Evolutionary conservation across 1,140 invertebrate genomes (phyloP), one percentile per base, ranked within the genome.

Genomic region (Aphelinus certus): DNA sequence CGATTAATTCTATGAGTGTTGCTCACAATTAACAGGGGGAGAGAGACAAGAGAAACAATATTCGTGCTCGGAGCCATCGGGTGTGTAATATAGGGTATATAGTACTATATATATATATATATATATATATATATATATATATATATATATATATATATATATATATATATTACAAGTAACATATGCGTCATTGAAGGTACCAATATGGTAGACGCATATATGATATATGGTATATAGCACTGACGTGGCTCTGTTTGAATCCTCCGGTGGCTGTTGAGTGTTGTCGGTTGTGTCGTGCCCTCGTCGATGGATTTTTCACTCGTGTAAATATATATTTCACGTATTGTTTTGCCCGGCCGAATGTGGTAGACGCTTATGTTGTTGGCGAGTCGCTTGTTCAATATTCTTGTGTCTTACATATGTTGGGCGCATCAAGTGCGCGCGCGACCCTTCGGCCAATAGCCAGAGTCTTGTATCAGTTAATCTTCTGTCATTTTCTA

Each of bases 261-360:
- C 72, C 65, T 68, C 42, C 51, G 49, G 10, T 47, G 64, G 26
- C 26, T 57, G 56, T 7, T 4, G 26, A 7, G 4, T 57, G 66
- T 48, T 73, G 64, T 73, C 67, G 64, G 65, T 68, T 74, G 72
- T 74, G 65, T 74, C 51, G 63, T 61, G 43, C n/a, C 60, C 55
- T 61, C 57, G 26, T 26, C 26, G 57, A 68, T 74, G 7, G 58
- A 68, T 55, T 68, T 68, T 68, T 65, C 72, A 68, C 57, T 74
- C 10, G 57, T 62, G 72, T 73, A 26, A 26, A 26, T 26, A 26
- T 26, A 66, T 68, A 71, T 56, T 65, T 68, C 62, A 49, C 10
- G 57, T 62, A 55, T 74, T 58, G 51, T 71, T 67, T 55, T 74
- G 67, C 55, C 51, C 64, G 45, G 26, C 3, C n/a, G 6, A 42